Base-by-base conservation (phyloP, 1,140 invertebrate genomes). In the Drosophila eugracilis region DNA sequence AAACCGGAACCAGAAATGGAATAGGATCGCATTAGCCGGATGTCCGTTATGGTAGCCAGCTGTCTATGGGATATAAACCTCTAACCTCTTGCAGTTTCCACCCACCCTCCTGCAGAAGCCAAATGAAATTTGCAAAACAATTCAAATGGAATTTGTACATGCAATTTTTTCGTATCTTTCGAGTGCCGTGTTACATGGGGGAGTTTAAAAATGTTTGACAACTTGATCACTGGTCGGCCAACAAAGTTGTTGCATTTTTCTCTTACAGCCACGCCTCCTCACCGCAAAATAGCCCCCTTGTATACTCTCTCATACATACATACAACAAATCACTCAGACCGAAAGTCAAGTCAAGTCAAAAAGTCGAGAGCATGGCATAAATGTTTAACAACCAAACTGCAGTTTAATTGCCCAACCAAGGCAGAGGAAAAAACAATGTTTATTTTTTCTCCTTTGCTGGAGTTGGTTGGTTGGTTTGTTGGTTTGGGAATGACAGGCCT, bases 111-210 rank as follows among this genome's bases (percentile, higher is more conserved):
- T n/a, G n/a, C n/a, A 34, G 36, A 42, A 34, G 58, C 45, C 36
- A 55, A 78, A 75, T 75, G 59, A 83, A 88, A 88, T 88, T 89
- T 69, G 78, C 83, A 83, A 83, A 83, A 78, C 78, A 83, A 78
- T 88, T 49, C 48, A 69, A 88, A 88, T 76, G 65, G 71, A 70
- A 88, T 88, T 83, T 78, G 83, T 88, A 69, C 34, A 83, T 30
- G 62, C 54, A 60, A 78, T 78, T 83, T 78, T 83, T 78, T 66
- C 34, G 30, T n/a, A 73, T 70, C 45, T 60, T 65, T 75, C 4
- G 54, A 74, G 65, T 75, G 55, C 39, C 26, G 52, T 50, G 30
- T 55, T 32, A 12, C 24, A 3, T 9, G 34, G 19, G 7, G 21
- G 28, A 24, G 34, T 37, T 37, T 36, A 49, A 48, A 37, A 60